phyloP scores from a whole-genome alignment of 2,888 invertebrate genomes.

The Sminthurinus aureus region DNA sequence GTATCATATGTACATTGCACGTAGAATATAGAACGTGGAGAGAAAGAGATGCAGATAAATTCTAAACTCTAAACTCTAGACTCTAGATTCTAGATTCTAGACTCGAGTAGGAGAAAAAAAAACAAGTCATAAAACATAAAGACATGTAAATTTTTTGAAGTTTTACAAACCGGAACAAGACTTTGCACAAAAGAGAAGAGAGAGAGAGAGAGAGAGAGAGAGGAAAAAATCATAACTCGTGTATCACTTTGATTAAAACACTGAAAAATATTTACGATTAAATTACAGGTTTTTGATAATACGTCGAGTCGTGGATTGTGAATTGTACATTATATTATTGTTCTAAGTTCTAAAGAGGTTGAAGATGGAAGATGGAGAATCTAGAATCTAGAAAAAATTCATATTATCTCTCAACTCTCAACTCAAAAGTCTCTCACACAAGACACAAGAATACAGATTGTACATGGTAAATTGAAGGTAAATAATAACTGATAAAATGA shows the following conservation, averaged over 20 bases:
- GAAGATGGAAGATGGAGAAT: neutral
- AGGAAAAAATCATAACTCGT: conserved; percentile 24
- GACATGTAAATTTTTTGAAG: conserved; percentile 34
- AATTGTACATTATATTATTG: neutral
- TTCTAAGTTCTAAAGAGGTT: neutral
- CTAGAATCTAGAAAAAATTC: neutral
- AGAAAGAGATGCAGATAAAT: conserved; percentile 27
- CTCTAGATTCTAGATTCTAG: neutral
- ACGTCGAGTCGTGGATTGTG: neutral
- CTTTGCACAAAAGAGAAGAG: too few species aligned
- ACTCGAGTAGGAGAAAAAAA: neutral
- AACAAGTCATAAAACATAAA: conserved; percentile 37
- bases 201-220: too few species aligned
- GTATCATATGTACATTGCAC: conserved; percentile 7
- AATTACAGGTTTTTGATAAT: conserved; percentile 32
- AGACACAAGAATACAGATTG: too few species aligned
- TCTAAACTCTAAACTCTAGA: neutral
- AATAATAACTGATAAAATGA: too few species aligned
- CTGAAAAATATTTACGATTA: conserved; percentile 36
- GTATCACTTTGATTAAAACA: conserved; percentile 41
- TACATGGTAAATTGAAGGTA: too few species aligned
- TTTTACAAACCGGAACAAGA: conserved; percentile 40
- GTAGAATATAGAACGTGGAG: too few species aligned
- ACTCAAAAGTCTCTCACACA: neutral
- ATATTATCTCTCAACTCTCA: neutral